Percentiles rank a stretch among this genome's conserved stretches.
Evolutionary conservation across 2,888 invertebrate genomes (phyloP).

Genomic region (Gymnocheta viridis): DNA sequence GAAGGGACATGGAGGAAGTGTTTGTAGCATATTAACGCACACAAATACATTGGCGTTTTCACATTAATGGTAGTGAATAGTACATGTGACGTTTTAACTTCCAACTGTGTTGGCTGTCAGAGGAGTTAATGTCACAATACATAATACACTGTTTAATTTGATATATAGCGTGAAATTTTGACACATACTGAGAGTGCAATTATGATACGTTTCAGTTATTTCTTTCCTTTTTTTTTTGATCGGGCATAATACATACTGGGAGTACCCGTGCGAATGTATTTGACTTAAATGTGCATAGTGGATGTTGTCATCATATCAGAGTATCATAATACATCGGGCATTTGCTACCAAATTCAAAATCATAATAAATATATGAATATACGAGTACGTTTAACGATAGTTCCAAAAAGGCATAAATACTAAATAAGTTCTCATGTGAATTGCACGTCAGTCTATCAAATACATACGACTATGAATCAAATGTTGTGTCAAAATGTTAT

Average conservation of each 20-base stretch:
- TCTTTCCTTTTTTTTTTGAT: background rate
- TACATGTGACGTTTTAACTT: constrained; percentile 68
- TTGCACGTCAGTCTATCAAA: constrained; percentile 13
- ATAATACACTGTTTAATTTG: constrained; percentile 75
- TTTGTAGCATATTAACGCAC: constrained; percentile 44
- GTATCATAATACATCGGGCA: background rate
- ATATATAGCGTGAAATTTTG: constrained; percentile 72
- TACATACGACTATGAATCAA: background rate
- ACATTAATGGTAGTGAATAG: constrained; percentile 34
- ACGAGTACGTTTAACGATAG: background rate
- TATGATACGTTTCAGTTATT: constrained; percentile 34
- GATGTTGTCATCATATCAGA: background rate
- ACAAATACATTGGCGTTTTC: constrained; percentile 30
- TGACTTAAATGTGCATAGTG: background rate
- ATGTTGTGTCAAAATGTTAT: constrained; percentile 1
- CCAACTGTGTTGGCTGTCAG: constrained; percentile 76
- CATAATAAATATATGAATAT: background rate
- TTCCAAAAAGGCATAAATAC: background rate
- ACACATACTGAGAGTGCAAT: constrained; percentile 70
- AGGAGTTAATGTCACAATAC: constrained; percentile 79
- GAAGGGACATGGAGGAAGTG: constrained; percentile 3
- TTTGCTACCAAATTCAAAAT: constrained; percentile 13
- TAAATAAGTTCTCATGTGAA: background rate
- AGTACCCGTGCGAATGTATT: background rate
- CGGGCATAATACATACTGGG: background rate